phyloP scores from a whole-genome alignment of 1,140 invertebrate species.

The Probaryconus sp. region DNA sequence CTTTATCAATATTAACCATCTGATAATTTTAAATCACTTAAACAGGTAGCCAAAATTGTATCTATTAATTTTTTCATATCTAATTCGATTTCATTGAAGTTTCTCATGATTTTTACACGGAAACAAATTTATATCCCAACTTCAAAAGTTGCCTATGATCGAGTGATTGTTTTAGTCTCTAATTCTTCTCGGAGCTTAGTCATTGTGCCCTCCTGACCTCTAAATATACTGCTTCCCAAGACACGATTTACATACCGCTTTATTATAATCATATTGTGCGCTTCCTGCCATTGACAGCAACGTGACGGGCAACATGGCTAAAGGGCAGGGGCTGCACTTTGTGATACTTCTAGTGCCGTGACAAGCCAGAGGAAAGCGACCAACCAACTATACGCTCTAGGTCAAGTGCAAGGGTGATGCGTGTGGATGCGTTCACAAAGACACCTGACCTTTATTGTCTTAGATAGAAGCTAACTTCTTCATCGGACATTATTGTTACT shows the following conservation, averaged over 20 bases:
- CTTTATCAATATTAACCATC: no score
- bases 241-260: conserved; percentile 47
- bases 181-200: conserved; percentile 14
- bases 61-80: no score
- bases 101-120: no score
- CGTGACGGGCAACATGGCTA: conserved; percentile 28
- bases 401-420: conserved; percentile 8
- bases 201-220: conserved; percentile 53
- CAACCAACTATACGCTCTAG: conserved; percentile 11
- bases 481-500: no score
- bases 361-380: conserved; percentile 20
- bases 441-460: no score
- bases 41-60: no score
- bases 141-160: no score
- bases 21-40: no score
- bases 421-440: no score
- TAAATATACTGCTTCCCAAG: conserved; percentile 42
- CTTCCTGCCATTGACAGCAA: conserved; percentile 48
- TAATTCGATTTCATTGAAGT: no score
- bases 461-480: no score
- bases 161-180: conserved; percentile 43
- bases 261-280: conserved; percentile 34
- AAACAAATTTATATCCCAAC: no score
- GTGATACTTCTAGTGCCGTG: conserved; percentile 26
- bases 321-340: conserved; percentile 27